Base-by-base conservation (phyloP, 2,888 invertebrate genomes). In the Sclerodermus sp. region DNA sequence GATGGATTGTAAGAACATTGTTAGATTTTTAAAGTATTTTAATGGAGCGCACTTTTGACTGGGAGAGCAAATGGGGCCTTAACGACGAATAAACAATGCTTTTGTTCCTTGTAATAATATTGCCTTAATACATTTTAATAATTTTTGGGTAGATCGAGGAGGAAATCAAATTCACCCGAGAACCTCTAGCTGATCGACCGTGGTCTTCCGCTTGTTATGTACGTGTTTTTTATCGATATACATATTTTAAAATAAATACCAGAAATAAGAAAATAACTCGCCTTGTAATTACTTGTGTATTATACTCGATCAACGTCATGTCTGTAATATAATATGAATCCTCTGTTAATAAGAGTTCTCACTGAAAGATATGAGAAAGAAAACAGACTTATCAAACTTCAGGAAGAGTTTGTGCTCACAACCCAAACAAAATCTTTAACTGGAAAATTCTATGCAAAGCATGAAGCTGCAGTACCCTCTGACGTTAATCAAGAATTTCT, bases 161-260 rank as follows among this genome's bases (percentile, higher is more conserved):
- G 49, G 39, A 23, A 18, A 41, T 14, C 12, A 23, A 45, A 36
- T 41, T 57, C 49, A 43, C 34, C 41, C 45, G 47, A 50, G 43
- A 60, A 53, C 44, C 49, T 58, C 42, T 42, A 53, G 48, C 49
- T 51, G 58, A 62, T 60, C 51, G 38, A 50, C 52, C 55, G 58
- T 51, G 53, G 67, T 72, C 68, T 69, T 72, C 64, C 70, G 70
- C 68, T 73, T 73, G 68, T 73, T 71, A 69, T 68, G 69, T 74
- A 73, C 67, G 73, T 70, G 68, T 76, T 74, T 76, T 76, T 64
- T 76, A 74, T 73, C 67, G 66, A 70, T 74, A 71, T 68, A 71
- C 70, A 67, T 71, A 76, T 73, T 74, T 74, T 74, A 63, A 72
- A 75, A 74, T 74, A 75, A 76, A 76, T 60, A 65, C 57, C 56